phyloP scores from a whole-genome alignment of 2,797 vertebrate genomes.

The Parotocinclus haroldoi region DNA sequence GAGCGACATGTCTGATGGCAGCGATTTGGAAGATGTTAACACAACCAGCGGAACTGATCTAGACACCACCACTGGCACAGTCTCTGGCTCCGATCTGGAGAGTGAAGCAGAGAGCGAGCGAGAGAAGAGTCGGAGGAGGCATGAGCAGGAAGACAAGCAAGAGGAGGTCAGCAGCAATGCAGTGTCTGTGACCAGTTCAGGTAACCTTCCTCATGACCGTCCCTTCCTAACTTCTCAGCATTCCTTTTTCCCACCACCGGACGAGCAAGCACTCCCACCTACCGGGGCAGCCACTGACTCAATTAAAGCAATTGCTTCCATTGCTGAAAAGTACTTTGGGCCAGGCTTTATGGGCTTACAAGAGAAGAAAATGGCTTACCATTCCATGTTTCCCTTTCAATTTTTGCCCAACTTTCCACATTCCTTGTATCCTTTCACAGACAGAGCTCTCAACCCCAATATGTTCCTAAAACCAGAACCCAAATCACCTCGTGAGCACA shows the following conservation, averaged over 20 bases:
- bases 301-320: conserved; percentile 97
- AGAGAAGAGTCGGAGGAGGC: conserved; percentile 54
- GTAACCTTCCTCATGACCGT: conserved; percentile 72
- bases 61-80: conserved; percentile 93
- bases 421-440: conserved; percentile 85
- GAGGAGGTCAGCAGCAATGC: conserved; percentile 74
- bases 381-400: conserved; percentile 97
- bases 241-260: conserved; percentile 91
- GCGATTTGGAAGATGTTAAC: conserved; percentile 95
- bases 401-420: conserved; percentile 94
- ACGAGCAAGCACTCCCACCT: conserved; percentile 88
- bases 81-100: conserved; percentile 92
- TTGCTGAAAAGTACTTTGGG: conserved; percentile 97
- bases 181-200: conserved; percentile 72
- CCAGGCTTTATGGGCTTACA: conserved; percentile 93
- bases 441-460: conserved; percentile 84
- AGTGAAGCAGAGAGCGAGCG: conserved; percentile 88
- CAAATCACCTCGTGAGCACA: conserved; percentile 83
- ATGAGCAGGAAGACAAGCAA: conserved; percentile 69
- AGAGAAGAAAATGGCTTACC: conserved; percentile 96
- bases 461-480: conserved; percentile 94
- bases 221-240: conserved; percentile 87
- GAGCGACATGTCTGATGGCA: conserved; percentile 89
- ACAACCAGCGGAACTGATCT: conserved; percentile 95
- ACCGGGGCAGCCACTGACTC: conserved; percentile 87